Evolutionary conservation across 53 echinoderm and acorn worm species (phyloP), one percentile per base, ranked within the genome.

Genomic region (Zoroaster sp.): DNA sequence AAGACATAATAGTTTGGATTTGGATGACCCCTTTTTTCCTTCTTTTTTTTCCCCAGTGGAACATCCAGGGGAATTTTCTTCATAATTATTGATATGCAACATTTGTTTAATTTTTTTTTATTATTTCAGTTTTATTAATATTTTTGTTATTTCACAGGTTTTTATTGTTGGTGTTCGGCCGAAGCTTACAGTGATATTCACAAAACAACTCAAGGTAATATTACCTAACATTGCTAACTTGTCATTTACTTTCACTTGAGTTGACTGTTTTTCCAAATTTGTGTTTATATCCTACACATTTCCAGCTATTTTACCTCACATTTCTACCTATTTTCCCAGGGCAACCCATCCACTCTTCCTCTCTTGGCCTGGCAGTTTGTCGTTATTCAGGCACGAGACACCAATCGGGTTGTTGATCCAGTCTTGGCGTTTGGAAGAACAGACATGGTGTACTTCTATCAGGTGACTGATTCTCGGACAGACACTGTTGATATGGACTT

Each of bases 321-420:
- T 9, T n/a, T 63, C 66, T 49, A 23, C 67, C 17, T 70, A 70
- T 63, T 44, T 31, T 80, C 69, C 13, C 88, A 99, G 99, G 99
- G 99, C 74, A 94, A 96, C 73, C 88, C 96, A 8, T 78, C 88
- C 65, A 95, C 99, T 51, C 77, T 99, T n/a, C 99, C 99, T 43
- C 88, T 99, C 5, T 87, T 99, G 28, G 93, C 99, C 35, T 99
- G 99, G 99, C 99, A 96, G 93, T 96, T 99, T 88, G 99, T 96
- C 78, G 91, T 99, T 88, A 99, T 99, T 36, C 99, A 99, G 80
- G 93, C 93, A 17, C 92, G 91, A 21, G 88, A 96, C 66, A 86
- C 91, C 3, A 80, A 93, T 11, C 96, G 95, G 59, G 96, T 96
- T 23, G 89, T 99, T n/a, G 99, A 99, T 79, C 99, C 99, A 6